Base-by-base conservation (phyloP, 2,113 vertebrate species). In the Channa argus region DNA sequence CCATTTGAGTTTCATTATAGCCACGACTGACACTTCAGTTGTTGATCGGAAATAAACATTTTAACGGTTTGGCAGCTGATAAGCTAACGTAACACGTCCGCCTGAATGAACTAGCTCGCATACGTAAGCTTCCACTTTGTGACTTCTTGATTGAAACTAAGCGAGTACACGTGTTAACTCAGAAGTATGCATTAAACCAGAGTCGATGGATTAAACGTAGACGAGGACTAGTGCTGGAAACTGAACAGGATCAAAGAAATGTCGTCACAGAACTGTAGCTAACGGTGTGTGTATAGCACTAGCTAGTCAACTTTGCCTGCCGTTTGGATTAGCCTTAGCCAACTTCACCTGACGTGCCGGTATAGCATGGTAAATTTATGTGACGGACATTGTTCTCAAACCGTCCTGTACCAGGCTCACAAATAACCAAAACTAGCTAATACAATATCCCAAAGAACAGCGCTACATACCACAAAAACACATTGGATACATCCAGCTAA, bases 231-330 rank as follows among this genome's bases (percentile, higher is more conserved):
- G 9, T 15, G 36, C 12, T 33, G 14, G 8, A 41, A 14, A 5
- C 14, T 6, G 14, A 11, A 12, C 7, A 33, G 14, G 36, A 41
- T 33, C 38, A 54, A 41, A 58, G 46, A 86, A 86, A 89, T 81
- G 82, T 89, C 84, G 90, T 89, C 89, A 92, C 79, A 84, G 64
- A 87, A 41, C 53, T 82, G 59, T 39, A 75, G 91, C 91, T 86
- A 90, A 77, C 74, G 44, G 36, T 53, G 67, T 44, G 3, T 46
- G 47, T 52, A 77, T 63, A 80, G 79, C 79, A n/a, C 13, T 52
- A 77, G 86, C 84, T 88, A 82, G 85, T 77, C 63, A 87, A 89
- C 79, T 85, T 82, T 74, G 62, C 52, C 63, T 61, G 55, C 45
- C 65, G 70, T 77, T 71, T 12, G 63, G 61, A 82, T 58, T 66